Conservation (phyloP, 2,797 vertebrate species). For the Erithacus rubecula region DNA sequence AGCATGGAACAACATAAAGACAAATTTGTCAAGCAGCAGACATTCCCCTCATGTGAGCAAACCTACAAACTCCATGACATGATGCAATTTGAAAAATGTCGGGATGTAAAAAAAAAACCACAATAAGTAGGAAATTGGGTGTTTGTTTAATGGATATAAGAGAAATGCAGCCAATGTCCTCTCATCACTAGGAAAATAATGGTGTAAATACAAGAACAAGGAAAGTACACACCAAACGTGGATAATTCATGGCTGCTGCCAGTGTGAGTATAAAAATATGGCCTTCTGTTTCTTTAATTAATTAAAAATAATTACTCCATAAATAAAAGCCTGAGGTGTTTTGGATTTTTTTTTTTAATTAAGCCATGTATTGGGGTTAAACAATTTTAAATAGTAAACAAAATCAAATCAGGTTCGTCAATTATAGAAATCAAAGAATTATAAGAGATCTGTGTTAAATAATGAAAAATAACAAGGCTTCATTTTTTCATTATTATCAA, state of each 20-base stretch:
- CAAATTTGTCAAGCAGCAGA: not conserved
- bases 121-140: not conserved
- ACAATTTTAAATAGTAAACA: not conserved
- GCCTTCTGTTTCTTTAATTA: not conserved
- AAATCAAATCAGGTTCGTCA: not conserved
- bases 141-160: not conserved
- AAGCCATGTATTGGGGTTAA: not conserved
- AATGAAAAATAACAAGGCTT: not conserved
- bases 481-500: not conserved
- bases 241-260: not conserved
- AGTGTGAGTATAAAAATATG: not conserved
- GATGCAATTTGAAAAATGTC: not conserved
- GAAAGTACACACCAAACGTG: not conserved
- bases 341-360: not conserved
- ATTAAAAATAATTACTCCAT: not conserved
- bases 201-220: not conserved
- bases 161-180: not conserved
- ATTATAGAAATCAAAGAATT: too few relatives aligned
- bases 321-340: not conserved
- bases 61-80: not conserved
- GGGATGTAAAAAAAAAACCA: not conserved
- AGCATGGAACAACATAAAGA: not conserved
- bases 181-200: not conserved
- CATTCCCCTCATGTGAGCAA: not conserved
- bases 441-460: not conserved